Evolutionary conservation across 2,797 vertebrate species (phyloP).

Genomic region (Peromyscus aztecus): DNA sequence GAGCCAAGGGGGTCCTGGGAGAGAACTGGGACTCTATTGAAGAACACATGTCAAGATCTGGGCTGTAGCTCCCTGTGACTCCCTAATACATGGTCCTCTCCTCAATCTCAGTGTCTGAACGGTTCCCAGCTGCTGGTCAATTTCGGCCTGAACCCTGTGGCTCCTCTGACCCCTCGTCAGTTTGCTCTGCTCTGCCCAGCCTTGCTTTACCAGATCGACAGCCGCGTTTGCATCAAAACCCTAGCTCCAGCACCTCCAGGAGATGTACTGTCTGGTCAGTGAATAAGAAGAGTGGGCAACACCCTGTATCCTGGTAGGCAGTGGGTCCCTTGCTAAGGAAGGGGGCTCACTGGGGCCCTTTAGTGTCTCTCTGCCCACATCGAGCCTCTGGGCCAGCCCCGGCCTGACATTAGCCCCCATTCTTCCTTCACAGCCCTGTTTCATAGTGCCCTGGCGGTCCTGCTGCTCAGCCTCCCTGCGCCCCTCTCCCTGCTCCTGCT

Average conservation of each 20-base stretch:
- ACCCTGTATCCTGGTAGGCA: background rate
- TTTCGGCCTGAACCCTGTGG: conserved; percentile 88
- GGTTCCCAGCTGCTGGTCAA: conserved; percentile 91
- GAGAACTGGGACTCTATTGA: background rate
- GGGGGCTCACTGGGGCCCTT: background rate
- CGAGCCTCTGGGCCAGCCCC: background rate
- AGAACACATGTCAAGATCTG: background rate
- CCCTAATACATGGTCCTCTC: background rate
- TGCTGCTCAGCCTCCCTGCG: conserved; percentile 89
- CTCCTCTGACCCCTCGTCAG: conserved; percentile 90
- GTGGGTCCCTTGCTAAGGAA: conserved; percentile 1
- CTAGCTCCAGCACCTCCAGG: conserved; percentile 54
- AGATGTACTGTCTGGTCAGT: conserved; percentile 80
- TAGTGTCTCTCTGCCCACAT: background rate
- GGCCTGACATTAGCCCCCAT: background rate
- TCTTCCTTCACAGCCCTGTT: conserved; percentile 86
- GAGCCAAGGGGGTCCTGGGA: background rate
- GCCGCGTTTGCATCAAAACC: conserved; percentile 90
- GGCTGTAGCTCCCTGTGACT: background rate
- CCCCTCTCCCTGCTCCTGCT: conserved; percentile 87
- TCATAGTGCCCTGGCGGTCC: conserved; percentile 89
- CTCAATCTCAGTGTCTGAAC: conserved; percentile 90
- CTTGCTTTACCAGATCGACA: conserved; percentile 93
- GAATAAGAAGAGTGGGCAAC: background rate
- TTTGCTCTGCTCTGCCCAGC: conserved; percentile 93